Evolutionary conservation across 2,797 vertebrate species (phyloP).

Genomic region (Sebastes vulpes): DNA sequence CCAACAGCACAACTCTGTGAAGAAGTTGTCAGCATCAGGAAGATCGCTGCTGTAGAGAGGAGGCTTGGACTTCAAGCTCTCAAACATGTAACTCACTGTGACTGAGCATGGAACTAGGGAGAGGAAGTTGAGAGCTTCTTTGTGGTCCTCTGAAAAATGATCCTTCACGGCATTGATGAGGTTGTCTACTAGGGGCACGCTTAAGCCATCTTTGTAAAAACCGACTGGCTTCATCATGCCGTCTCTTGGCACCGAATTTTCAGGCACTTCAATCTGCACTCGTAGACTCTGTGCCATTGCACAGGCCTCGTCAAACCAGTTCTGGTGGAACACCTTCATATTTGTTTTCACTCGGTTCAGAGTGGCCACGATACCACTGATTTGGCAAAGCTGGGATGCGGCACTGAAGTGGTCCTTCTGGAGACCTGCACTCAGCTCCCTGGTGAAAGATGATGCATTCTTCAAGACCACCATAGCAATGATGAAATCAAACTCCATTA

Average conservation of each 20-base stretch:
- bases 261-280: constrained; percentile 87
- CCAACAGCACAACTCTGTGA: constrained; percentile 89
- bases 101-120: constrained; percentile 87
- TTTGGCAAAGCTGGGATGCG: constrained; percentile 88
- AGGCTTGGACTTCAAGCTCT: constrained; percentile 87
- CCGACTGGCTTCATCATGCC: constrained; percentile 83
- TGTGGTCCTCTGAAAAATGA: constrained; percentile 90
- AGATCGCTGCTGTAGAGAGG: constrained; percentile 87
- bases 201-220: constrained; percentile 87
- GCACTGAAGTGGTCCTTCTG: constrained; percentile 89
- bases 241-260: constrained; percentile 79
- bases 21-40: constrained; percentile 88
- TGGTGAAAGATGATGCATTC: constrained; percentile 87
- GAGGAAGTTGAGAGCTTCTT: constrained; percentile 88
- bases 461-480: constrained; percentile 87
- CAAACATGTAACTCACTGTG: constrained; percentile 88
- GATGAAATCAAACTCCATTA: constrained; percentile 89
- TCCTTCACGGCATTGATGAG: constrained; percentile 88
- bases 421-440: constrained; percentile 86
- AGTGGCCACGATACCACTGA: constrained; percentile 86
- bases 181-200: constrained; percentile 87
- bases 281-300: constrained; percentile 82
- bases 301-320: constrained; percentile 89
- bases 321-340: constrained; percentile 90
- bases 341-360: constrained; percentile 88